These are phyloP conservation scores for Xiphorhynchus elegans DNA, from an alignment of 2,113 vertebrate genomes.

Conservation along the genomic window DNA sequence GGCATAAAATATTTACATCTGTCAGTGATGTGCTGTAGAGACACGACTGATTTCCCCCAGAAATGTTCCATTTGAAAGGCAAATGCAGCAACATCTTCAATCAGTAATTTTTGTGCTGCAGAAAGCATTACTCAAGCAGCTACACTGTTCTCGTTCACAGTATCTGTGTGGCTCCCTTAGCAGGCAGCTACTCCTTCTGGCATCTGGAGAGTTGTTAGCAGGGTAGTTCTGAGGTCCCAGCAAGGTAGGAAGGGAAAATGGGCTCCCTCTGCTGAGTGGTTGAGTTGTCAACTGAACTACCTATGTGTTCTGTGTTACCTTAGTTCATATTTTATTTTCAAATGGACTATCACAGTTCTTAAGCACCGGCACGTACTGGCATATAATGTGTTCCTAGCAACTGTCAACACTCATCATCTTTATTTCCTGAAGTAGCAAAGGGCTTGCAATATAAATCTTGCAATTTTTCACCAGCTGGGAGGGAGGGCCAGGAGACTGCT, in stretches of 20 bases:
- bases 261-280: slow-evolving; percentile 63
- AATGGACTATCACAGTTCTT: fast-evolving
- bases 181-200: background rate
- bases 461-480: background rate
- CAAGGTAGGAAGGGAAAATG: slow-evolving; percentile 13
- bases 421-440: background rate
- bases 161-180: background rate
- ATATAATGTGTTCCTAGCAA: background rate
- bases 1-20: background rate
- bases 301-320: background rate
- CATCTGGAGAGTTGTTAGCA: background rate
- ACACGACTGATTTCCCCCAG: background rate
- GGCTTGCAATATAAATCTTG: background rate
- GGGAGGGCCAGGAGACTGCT: background rate
- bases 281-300: background rate
- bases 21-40: background rate
- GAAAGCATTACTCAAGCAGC: background rate
- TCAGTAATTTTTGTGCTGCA: background rate
- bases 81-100: background rate
- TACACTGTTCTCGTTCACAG: background rate
- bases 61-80: background rate
- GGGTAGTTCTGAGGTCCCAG: background rate
- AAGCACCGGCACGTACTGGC: background rate
- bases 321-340: background rate
- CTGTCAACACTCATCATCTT: background rate